Evolutionary conservation across 2,797 vertebrate genomes (phyloP).

Genomic region (Picus viridis): DNA sequence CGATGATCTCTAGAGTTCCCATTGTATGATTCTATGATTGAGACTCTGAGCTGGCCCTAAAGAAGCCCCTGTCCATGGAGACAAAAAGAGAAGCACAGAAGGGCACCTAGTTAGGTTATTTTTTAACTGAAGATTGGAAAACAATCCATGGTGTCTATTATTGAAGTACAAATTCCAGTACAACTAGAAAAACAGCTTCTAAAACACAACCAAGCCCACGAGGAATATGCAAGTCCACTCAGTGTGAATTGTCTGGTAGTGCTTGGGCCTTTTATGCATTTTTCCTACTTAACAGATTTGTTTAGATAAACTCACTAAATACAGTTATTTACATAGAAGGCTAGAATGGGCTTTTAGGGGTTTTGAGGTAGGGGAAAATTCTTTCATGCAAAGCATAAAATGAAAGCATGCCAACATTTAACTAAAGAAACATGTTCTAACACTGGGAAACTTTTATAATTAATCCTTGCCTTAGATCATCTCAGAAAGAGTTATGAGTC

Average conservation of each 20-base stretch:
- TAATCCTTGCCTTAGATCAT: conserved; percentile 48
- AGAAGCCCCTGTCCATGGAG: neutral
- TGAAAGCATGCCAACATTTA: neutral
- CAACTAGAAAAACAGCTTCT: neutral
- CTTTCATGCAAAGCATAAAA: neutral
- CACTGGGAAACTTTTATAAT: conserved; percentile 30
- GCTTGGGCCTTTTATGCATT: neutral
- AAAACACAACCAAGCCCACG: neutral
- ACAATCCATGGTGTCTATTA: neutral
- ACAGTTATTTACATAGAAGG: neutral
- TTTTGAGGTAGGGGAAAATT: neutral
- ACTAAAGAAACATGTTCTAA: conserved; percentile 46
- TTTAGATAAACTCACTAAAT: conserved; percentile 31
- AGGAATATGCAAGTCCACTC: neutral
- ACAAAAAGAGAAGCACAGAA: neutral
- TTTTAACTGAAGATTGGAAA: neutral
- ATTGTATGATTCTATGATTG: too few species aligned
- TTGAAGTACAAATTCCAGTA: neutral
- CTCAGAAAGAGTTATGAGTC: conserved; percentile 28
- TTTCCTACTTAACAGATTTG: conserved; percentile 1
- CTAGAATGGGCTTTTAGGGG: neutral
- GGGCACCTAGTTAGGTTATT: neutral
- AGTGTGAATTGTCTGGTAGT: fast-evolving
- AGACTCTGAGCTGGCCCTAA: neutral
- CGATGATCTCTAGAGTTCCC: too few species aligned